Evolutionary conservation across 2,888 invertebrate species (phyloP).

Genomic region (Leucozona laternaria): DNA sequence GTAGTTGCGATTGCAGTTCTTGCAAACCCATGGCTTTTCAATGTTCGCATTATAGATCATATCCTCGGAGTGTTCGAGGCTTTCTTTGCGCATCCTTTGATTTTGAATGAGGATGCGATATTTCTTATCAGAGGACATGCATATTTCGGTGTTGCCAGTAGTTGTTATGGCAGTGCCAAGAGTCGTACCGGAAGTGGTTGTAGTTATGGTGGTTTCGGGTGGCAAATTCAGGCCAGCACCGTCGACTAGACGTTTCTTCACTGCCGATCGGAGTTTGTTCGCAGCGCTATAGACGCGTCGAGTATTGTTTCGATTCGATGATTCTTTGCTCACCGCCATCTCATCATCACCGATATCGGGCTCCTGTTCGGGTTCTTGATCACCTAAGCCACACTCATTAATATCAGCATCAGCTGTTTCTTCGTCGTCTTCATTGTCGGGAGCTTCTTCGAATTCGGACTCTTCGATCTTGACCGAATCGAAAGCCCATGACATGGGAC

Average conservation of each 20-base stretch:
- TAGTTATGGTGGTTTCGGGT: slow-evolving; percentile 73
- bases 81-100: slow-evolving; percentile 83
- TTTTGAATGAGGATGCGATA: slow-evolving; percentile 83
- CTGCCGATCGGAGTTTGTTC: slow-evolving; percentile 48
- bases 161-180: slow-evolving; percentile 57
- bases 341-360: slow-evolving; percentile 44
- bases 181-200: slow-evolving; percentile 66
- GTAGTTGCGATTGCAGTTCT: slow-evolving; percentile 89
- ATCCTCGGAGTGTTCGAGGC: slow-evolving; percentile 83
- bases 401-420: slow-evolving; percentile 79
- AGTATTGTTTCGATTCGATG: slow-evolving; percentile 47
- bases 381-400: slow-evolving; percentile 78
- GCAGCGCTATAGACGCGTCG: slow-evolving; percentile 60
- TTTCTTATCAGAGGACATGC: slow-evolving; percentile 81
- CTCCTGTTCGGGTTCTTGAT: slow-evolving; percentile 27
- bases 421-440: slow-evolving; percentile 79
- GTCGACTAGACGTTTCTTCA: slow-evolving; percentile 56
- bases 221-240: slow-evolving; percentile 43
- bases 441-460: slow-evolving; percentile 82
- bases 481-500: slow-evolving; percentile 83
- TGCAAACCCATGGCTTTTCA: slow-evolving; percentile 85
- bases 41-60: slow-evolving; percentile 84
- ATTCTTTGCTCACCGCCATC: neutral
- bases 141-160: slow-evolving; percentile 76
- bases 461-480: slow-evolving; percentile 83